These are phyloP conservation scores for Alloplasta piceator DNA, from an alignment of 2,888 invertebrate species.

Conservation along the genomic window DNA sequence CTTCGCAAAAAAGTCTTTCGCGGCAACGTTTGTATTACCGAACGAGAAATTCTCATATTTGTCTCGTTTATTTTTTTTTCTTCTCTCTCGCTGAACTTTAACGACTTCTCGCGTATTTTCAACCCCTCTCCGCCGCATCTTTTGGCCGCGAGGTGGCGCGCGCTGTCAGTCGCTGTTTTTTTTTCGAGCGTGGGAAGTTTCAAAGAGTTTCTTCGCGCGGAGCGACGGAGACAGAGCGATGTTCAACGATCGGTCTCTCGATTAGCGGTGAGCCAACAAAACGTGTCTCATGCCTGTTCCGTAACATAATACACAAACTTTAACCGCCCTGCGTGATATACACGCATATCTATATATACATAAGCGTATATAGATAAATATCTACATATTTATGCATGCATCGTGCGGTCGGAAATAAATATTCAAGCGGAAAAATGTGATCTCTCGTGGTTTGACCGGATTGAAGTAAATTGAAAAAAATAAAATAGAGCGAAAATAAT, in stretches of 20 bases:
- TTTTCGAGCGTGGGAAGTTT: constrained; percentile 63
- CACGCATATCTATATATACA: constrained; percentile 2
- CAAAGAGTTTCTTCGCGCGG: background rate
- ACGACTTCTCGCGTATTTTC: background rate
- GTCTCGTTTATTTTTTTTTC: background rate
- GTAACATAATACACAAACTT: constrained; percentile 47
- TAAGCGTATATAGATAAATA: background rate
- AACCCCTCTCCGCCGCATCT: background rate
- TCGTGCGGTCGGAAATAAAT: constrained; percentile 26
- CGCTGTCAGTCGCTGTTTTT: background rate
- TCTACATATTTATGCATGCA: constrained; percentile 1
- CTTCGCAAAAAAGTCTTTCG: background rate
- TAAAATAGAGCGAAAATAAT: background rate
- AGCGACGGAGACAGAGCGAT: constrained; percentile 18
- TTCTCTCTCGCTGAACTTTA: background rate
- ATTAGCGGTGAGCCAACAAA: constrained; percentile 52
- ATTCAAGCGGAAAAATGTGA: constrained; percentile 36
- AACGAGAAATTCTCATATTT: background rate
- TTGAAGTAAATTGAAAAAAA: background rate
- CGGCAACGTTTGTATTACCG: background rate
- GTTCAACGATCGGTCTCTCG: constrained; percentile 49
- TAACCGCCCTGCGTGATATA: constrained; percentile 43
- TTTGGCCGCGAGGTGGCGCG: constrained; percentile 9
- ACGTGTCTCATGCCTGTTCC: constrained; percentile 40
- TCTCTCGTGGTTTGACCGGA: background rate